phyloP scores from a whole-genome alignment of 2,113 vertebrate species.

The Lota lota region DNA sequence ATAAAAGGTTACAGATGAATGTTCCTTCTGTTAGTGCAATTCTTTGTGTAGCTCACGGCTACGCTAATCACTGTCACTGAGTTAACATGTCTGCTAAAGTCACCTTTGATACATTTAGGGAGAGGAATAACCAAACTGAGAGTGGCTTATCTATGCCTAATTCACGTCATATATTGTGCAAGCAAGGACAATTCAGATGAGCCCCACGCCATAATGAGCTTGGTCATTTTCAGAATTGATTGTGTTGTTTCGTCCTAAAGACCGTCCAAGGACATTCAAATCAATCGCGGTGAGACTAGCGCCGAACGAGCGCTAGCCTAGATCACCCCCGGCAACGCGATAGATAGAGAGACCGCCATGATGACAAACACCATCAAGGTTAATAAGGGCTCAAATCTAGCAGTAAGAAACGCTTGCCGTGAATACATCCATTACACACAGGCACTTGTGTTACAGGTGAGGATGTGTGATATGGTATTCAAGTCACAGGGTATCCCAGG shows the following conservation, averaged over 20 bases:
- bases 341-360: conserved; percentile 28
- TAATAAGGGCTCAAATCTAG: too few relatives aligned
- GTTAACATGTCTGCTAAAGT: too few relatives aligned
- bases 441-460: background rate
- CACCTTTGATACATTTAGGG: too few relatives aligned
- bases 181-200: conserved; percentile 67
- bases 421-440: conserved; percentile 7
- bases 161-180: background rate
- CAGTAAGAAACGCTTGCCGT: background rate
- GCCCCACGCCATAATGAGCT: conserved; percentile 60
- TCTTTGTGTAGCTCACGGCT: too few relatives aligned
- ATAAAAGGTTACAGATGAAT: too few relatives aligned
- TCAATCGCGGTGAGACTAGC: conserved; percentile 20
- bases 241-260: conserved; percentile 40
- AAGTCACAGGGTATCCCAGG: conserved; percentile 18
- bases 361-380: conserved; percentile 9
- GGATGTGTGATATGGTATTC: background rate
- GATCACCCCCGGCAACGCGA: conserved; percentile 10
- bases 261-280: conserved; percentile 57
- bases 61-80: too few relatives aligned
- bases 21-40: too few relatives aligned
- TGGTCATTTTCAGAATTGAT: conserved; percentile 61
- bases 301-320: too few relatives aligned
- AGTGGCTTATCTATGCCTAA: background rate
- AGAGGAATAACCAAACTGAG: too few relatives aligned